Percentiles rank a stretch among this genome's conserved stretches.
These are phyloP conservation scores for Dendrophyllia cribrosa DNA, from an alignment of 64 coral and sea anemone genomes.

Conservation along the genomic window DNA sequence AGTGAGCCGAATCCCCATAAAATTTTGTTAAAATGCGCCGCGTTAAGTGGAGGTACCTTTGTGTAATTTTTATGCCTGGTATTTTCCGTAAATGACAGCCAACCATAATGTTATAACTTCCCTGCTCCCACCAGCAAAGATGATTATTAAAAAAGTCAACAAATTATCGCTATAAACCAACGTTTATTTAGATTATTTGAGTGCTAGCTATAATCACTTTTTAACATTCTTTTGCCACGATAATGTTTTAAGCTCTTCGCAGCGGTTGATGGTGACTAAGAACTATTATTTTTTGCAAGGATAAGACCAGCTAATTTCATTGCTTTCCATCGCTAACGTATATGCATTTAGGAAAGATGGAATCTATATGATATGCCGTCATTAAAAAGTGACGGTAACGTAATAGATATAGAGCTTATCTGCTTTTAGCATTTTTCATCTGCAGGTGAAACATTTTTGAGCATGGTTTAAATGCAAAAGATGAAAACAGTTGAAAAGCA, in stretches of 20 bases:
- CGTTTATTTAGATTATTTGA: conserved; percentile 7
- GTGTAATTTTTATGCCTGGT: neutral
- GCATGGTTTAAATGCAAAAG: too few relatives aligned
- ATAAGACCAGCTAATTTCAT: neutral
- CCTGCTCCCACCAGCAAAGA: neutral
- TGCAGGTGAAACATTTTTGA: neutral
- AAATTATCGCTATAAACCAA: conserved; percentile 38
- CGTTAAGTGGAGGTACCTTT: neutral
- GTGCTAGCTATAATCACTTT: neutral
- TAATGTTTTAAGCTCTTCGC: neutral
- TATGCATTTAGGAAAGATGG: too few relatives aligned
- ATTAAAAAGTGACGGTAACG: neutral
- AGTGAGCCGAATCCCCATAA: neutral
- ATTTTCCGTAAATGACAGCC: neutral
- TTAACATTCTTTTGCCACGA: conserved; percentile 3
- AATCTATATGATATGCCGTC: too few relatives aligned
- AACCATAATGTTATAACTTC: neutral
- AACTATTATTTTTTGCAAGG: neutral
- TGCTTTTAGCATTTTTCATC: too few relatives aligned
- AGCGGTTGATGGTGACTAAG: neutral
- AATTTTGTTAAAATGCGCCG: neutral
- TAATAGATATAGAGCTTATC: neutral
- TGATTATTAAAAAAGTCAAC: conserved; percentile 47
- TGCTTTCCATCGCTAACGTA: neutral
- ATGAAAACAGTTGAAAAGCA: neutral